phyloP scores from a whole-genome alignment of 1,140 invertebrate genomes.

The Drosophila asahinai region DNA sequence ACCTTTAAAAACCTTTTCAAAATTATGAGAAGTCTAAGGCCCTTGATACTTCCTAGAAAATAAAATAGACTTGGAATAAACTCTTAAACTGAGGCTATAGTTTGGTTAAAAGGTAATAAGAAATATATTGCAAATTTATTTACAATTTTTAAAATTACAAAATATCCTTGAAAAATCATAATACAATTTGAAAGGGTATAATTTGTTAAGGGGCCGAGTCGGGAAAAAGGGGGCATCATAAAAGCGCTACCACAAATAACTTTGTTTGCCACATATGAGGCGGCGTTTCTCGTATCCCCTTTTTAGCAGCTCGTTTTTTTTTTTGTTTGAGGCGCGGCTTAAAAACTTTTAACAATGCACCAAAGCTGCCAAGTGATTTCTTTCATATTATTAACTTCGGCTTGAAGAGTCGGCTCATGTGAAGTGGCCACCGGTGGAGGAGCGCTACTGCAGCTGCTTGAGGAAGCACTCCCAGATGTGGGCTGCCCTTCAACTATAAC shows the following conservation, averaged over 20 bases:
- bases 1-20: neutral
- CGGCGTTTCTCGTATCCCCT: constrained; percentile 16
- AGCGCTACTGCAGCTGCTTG: constrained; percentile 15
- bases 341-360: constrained; percentile 84
- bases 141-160: neutral
- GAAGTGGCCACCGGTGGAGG: constrained; percentile 56
- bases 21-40: too few species aligned
- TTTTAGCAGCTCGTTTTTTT: neutral
- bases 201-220: neutral
- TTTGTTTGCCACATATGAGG: constrained; percentile 77
- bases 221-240: constrained; percentile 47
- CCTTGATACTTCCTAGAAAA: too few species aligned
- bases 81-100: neutral
- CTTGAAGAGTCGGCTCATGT: constrained; percentile 59
- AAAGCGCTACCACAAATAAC: constrained; percentile 82
- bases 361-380: constrained; percentile 83
- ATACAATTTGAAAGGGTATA: neutral
- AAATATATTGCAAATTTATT: too few species aligned
- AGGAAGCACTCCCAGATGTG: constrained; percentile 9
- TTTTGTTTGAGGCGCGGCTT: constrained; percentile 80
- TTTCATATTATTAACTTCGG: constrained; percentile 83
- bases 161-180: neutral
- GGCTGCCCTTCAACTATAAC: neutral
- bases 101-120: neutral
- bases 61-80: neutral